phyloP scores from a whole-genome alignment of 2,888 invertebrate genomes.

The Suillia variegata region DNA sequence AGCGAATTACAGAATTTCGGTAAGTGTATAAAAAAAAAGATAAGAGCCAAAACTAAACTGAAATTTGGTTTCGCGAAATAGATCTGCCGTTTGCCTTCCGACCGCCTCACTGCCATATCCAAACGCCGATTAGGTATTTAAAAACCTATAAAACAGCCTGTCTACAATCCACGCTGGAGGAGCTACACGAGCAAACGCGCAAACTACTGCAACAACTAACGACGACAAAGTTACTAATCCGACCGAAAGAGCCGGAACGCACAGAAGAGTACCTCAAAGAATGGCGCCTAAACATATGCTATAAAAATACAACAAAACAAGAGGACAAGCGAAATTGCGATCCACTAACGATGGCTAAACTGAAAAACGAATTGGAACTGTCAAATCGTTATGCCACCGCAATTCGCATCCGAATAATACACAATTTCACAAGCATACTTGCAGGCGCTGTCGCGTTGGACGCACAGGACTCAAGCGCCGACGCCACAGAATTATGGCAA shows the following conservation, averaged over 20 bases:
- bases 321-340: neutral
- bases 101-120: slow-evolving; percentile 44
- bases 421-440: slow-evolving; percentile 40
- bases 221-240: slow-evolving; percentile 32
- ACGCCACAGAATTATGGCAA: slow-evolving; percentile 39
- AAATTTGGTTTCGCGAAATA: too few species aligned
- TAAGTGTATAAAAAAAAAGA: slow-evolving; percentile 26
- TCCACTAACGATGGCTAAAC: neutral
- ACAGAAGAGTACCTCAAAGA: neutral
- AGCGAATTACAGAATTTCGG: slow-evolving; percentile 38
- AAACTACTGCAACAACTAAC: slow-evolving; percentile 33
- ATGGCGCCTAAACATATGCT: neutral
- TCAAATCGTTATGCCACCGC: slow-evolving; percentile 22
- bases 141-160: slow-evolving; percentile 38
- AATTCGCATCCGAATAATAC: slow-evolving; percentile 34
- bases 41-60: too few species aligned
- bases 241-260: slow-evolving; percentile 26
- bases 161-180: slow-evolving; percentile 27
- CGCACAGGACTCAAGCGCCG: slow-evolving; percentile 9
- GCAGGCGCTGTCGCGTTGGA: slow-evolving; percentile 27
- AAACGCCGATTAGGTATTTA: slow-evolving; percentile 47
- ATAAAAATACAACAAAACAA: too few species aligned
- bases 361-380: neutral
- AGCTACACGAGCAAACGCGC: slow-evolving; percentile 32
- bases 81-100: slow-evolving; percentile 49